Base-by-base conservation (phyloP, 2,113 vertebrate species). In the Ciconia maguari region DNA sequence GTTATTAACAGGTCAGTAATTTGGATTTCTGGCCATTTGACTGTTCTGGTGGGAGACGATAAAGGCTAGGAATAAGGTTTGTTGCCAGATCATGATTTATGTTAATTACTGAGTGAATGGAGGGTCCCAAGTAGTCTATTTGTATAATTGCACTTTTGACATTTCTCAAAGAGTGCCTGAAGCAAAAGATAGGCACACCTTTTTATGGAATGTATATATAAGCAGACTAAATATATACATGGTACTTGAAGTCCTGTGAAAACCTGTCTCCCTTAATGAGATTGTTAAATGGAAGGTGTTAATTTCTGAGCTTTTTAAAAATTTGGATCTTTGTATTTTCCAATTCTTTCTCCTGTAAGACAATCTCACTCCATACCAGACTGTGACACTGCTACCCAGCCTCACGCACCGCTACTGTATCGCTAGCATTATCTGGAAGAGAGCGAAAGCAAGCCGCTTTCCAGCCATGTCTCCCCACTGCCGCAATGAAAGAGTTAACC, bases 61-160 rank as follows among this genome's bases (percentile, higher is more conserved):
- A 75, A 76, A 91, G 51, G 32, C 18, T 12, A 75, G 49, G 54
- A 84, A 77, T 49, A 82, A 91, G 54, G 8, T 58, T 61, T 72
- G 36, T 44, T 85, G 54, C 61, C 75, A 79, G 61, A 68, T 93
- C 76, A 82, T 48, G 57, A 94, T 91, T 95, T 90, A 84, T 69
- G 65, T 46, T 91, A 92, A 94, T 95, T 93, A 91, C 36, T 36
- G 49, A 77, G 74, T 91, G 80, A 95, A 90, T 5, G 2, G 91
- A 87, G 42, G n/a, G 64, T 94, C 88, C 60, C 60, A 78, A 32
- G 42, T 19, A 89, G 61, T 38, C 77, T 94, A 16, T 71, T 87
- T 68, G 49, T 91, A 26, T 85, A 96, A 89, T 9, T 87, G 65
- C 36, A 91, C 89, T 94, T 92, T 49, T 85, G 74, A 94, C 91